Base-by-base conservation (phyloP, 2,888 invertebrate genomes). In the Elmis aenea region DNA sequence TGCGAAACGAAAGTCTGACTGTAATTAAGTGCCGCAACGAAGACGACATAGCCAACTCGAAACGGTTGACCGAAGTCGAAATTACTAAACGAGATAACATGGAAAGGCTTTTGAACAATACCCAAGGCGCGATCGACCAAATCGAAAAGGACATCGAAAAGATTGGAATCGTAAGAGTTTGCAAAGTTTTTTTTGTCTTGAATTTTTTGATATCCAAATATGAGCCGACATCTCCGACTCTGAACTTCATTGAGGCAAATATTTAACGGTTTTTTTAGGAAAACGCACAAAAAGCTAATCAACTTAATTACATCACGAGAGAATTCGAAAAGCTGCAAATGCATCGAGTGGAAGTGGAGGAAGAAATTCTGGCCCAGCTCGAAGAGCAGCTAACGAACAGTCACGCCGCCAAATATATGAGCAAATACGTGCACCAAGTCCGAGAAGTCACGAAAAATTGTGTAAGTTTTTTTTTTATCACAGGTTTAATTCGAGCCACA, bases 301-400 rank as follows among this genome's bases (percentile, higher is more conserved):
- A 36, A 1, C n/a, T n/a, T n/a, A n/a, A n/a, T n/a, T n/a, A n/a
- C n/a, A n/a, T n/a, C n/a, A n/a, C n/a, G n/a, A 50, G 70, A 33
- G 70, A 72, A 26, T 55, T 74, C 3, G 78, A 81, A 8, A 74
- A 72, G 38, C 67, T 75, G 2, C 33, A 42, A 5, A 66, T 63
- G n/a, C 66, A 69, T 26, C 85, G 82, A 57, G 54, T 70, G 8
- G 67, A 70, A 22, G 45, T 82, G 26, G 87, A 89, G 58, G 79
- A 82, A 38, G 67, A 74, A 25, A 77, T 85, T 15, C 57, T 85
- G 3, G 59, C 64, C 11, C 72, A 77, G 38, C 66, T 86, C 1
- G 82, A 85, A 53, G 80, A 82, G 6, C 79, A 82, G 54, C 60
- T 82, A 3, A 72, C 80, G 3, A 78, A 79, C 24, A 81, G 84